Evolutionary conservation across 2,888 invertebrate genomes (phyloP).

Genomic region (Macaria liturata): DNA sequence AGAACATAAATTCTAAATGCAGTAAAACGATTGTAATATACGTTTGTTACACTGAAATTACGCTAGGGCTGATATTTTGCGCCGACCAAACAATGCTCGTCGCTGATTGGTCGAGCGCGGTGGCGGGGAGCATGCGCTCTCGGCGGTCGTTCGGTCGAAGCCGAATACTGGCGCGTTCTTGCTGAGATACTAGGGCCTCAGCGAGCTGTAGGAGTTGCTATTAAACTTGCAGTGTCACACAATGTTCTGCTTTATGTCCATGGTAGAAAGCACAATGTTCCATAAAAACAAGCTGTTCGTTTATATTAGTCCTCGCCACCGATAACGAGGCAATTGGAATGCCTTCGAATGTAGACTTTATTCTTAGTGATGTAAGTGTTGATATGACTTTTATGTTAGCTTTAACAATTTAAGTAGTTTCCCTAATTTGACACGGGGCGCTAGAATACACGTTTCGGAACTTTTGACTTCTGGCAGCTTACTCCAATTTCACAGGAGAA

Average conservation of each 20-base stretch:
- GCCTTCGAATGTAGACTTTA: slow-evolving; percentile 50
- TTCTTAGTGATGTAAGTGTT: slow-evolving; percentile 12
- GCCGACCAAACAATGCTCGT: slow-evolving; percentile 51
- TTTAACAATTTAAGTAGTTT: slow-evolving; percentile 66
- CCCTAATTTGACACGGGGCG: slow-evolving; percentile 69
- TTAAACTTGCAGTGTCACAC: slow-evolving; percentile 28
- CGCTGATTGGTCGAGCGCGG: slow-evolving; percentile 69
- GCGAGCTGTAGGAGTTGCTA: slow-evolving; percentile 75
- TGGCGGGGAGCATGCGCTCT: slow-evolving; percentile 80
- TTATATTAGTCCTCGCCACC: slow-evolving; percentile 63
- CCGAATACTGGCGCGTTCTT: slow-evolving; percentile 82
- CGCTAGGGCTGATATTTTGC: slow-evolving; percentile 47
- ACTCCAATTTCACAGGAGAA: slow-evolving; percentile 24
- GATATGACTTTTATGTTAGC: slow-evolving; percentile 15
- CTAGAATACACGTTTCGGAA: slow-evolving; percentile 58
- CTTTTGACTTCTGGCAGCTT: slow-evolving; percentile 47
- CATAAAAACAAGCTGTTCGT: slow-evolving; percentile 35
- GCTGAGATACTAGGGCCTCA: slow-evolving; percentile 79
- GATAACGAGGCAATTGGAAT: slow-evolving; percentile 57
- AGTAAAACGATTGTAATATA: slow-evolving; percentile 9
- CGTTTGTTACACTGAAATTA: slow-evolving; percentile 36
- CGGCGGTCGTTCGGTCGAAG: slow-evolving; percentile 69
- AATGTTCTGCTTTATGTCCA: slow-evolving; percentile 7
- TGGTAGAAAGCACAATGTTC: slow-evolving; percentile 38
- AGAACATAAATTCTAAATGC: slow-evolving; percentile 9